Percentiles rank a stretch among this genome's conserved stretches.
Evolutionary conservation across 1,140 invertebrate species (phyloP).

Genomic region (Pseudomyrmex concolor): DNA sequence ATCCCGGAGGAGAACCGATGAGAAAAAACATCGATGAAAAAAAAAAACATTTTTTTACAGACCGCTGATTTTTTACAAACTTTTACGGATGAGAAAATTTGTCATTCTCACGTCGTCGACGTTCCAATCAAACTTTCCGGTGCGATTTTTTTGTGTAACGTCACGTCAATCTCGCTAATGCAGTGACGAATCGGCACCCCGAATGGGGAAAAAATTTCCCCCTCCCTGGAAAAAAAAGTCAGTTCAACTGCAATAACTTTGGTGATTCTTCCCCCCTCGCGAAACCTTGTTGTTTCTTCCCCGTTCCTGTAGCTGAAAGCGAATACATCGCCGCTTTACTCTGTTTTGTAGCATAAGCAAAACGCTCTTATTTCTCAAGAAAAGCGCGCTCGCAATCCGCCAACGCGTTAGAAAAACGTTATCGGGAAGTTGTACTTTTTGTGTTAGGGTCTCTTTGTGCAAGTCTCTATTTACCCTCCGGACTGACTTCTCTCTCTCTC

Average conservation of each 20-base stretch:
- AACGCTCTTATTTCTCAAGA: background rate
- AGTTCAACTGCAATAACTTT: background rate
- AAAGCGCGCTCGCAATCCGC: background rate
- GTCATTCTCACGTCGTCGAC: slow-evolving; percentile 48
- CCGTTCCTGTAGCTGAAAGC: too few species aligned
- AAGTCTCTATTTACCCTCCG: background rate
- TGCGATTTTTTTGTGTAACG: slow-evolving; percentile 42
- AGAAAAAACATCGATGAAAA: background rate
- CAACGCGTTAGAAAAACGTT: slow-evolving; percentile 16
- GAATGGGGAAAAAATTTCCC: background rate
- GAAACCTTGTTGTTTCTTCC: background rate
- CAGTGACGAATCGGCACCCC: slow-evolving; percentile 41
- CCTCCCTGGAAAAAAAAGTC: slow-evolving; percentile 2
- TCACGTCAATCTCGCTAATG: slow-evolving; percentile 45
- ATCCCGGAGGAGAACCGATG: background rate
- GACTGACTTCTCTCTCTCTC: slow-evolving; percentile 26
- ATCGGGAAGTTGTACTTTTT: slow-evolving; percentile 12
- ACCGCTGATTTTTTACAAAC: too few species aligned
- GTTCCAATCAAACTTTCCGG: slow-evolving; percentile 52
- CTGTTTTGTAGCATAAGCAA: too few species aligned
- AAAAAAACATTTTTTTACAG: too few species aligned
- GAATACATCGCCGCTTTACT: too few species aligned
- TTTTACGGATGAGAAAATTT: slow-evolving; percentile 17
- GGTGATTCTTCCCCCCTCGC: too few species aligned
- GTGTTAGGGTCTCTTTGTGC: background rate